phyloP scores from a whole-genome alignment of 2,797 vertebrate genomes.

The Crax fasciolata region DNA sequence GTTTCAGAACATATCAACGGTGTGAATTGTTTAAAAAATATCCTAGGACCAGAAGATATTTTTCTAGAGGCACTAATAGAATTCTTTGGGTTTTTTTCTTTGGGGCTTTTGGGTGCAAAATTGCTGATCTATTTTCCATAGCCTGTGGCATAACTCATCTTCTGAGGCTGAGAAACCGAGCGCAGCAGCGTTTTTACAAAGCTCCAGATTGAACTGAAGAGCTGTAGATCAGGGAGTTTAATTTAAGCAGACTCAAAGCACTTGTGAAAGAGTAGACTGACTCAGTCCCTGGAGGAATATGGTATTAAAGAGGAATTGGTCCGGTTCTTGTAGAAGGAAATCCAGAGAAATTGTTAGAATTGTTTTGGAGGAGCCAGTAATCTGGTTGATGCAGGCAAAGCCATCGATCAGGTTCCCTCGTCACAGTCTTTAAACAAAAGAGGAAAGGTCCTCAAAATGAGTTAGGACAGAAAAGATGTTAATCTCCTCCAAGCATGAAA shows the following conservation, averaged over 20 bases:
- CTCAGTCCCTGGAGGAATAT: neutral
- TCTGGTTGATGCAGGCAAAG: neutral
- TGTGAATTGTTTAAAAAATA: neutral
- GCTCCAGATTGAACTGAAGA: neutral
- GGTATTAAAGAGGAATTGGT: neutral
- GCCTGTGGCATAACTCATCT: neutral
- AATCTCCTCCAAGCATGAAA: too few species aligned
- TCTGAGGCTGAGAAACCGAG: neutral
- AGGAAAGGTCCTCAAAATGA: neutral
- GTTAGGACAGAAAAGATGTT: neutral
- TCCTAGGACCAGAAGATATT: neutral
- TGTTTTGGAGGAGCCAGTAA: neutral
- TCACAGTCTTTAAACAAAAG: neutral
- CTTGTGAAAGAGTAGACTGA: neutral
- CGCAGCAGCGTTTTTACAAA: neutral
- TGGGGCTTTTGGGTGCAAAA: neutral
- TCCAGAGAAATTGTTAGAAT: neutral
- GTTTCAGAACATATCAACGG: neutral
- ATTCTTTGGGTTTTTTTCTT: neutral
- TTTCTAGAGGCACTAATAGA: neutral
- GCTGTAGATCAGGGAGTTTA: slow-evolving; percentile 1
- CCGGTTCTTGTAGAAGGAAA: neutral
- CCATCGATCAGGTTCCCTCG: neutral
- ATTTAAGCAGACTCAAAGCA: neutral
- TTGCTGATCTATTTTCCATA: neutral